Conservation (phyloP, 2,888 invertebrate species). For the Plemyria rubiginata region DNA sequence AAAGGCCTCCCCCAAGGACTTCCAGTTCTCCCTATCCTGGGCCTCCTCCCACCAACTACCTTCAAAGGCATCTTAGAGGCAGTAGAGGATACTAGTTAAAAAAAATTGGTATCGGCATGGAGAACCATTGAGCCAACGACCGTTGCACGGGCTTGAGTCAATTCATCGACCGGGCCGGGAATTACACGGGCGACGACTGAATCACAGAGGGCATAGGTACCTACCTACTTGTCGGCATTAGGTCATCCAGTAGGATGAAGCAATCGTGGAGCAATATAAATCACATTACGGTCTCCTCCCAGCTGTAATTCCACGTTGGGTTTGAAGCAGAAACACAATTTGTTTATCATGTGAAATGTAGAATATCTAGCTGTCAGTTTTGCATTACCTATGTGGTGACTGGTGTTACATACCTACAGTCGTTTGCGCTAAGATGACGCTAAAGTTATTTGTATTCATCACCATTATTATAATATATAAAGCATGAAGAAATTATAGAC, state of each 20-base stretch:
- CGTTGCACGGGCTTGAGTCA: neutral
- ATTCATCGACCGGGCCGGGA: conserved; percentile 6
- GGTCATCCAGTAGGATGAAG: conserved; percentile 40
- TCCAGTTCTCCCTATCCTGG: too few relatives aligned
- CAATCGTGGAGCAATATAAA: conserved; percentile 38
- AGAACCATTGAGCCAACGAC: neutral
- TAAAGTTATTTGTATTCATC: too few relatives aligned
- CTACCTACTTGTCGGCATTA: conserved; percentile 26
- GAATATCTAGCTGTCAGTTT: neutral
- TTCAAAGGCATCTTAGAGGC: too few relatives aligned
- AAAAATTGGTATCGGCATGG: too few relatives aligned
- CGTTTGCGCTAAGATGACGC: too few relatives aligned
- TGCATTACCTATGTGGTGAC: neutral
- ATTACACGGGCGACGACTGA: conserved; percentile 8
- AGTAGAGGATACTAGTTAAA: too few relatives aligned
- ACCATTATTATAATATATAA: too few relatives aligned
- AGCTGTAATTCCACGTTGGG: neutral
- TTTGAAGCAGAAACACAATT: neutral
- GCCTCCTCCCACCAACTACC: too few relatives aligned
- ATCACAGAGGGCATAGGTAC: conserved; percentile 17
- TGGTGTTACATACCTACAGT: too few relatives aligned
- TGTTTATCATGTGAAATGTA: too few relatives aligned
- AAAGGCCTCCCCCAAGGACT: too few relatives aligned
- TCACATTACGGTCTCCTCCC: conserved; percentile 26
- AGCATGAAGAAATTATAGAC: neutral